A percentile compares a stretch with the other conserved stretches of the same genome.
phyloP scores from a whole-genome alignment of 2,888 invertebrate genomes.

The Acholoe squamosa region DNA sequence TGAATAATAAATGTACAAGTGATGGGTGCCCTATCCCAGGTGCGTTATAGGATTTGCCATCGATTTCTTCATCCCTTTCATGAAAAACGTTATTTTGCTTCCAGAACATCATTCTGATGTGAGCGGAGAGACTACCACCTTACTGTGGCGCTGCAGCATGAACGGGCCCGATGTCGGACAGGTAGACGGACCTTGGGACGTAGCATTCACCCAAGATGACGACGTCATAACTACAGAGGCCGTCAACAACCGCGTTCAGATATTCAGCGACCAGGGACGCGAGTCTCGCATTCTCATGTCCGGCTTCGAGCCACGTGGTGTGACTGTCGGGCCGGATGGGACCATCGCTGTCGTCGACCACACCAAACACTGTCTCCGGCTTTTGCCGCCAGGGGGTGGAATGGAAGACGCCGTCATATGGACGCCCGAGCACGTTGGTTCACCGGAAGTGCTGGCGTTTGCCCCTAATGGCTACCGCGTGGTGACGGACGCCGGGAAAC shows the following conservation, averaged over 20 bases:
- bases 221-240: conserved; percentile 53
- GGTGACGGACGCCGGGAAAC: conserved; percentile 51
- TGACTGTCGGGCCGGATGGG: conserved; percentile 15
- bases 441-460: conserved; percentile 48
- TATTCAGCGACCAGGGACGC: not conserved
- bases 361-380: conserved; percentile 37
- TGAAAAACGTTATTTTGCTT: too few species aligned
- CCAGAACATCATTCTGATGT: conserved; percentile 37
- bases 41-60: too few species aligned
- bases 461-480: conserved; percentile 46
- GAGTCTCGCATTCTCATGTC: not conserved
- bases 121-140: not conserved
- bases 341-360: conserved; percentile 53
- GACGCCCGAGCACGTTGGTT: conserved; percentile 3
- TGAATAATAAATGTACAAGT: too few species aligned
- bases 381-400: conserved; percentile 2
- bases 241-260: conserved; percentile 47
- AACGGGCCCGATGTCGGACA: conserved; percentile 43
- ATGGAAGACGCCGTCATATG: not conserved
- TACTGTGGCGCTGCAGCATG: conserved; percentile 43
- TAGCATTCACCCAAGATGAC: conserved; percentile 15
- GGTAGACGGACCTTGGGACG: conserved; percentile 51
- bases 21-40: too few species aligned
- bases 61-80: too few species aligned
- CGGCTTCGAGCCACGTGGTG: conserved; percentile 51